Base-by-base conservation (phyloP, 2,113 vertebrate genomes). In the Salvelinus namaycush region DNA sequence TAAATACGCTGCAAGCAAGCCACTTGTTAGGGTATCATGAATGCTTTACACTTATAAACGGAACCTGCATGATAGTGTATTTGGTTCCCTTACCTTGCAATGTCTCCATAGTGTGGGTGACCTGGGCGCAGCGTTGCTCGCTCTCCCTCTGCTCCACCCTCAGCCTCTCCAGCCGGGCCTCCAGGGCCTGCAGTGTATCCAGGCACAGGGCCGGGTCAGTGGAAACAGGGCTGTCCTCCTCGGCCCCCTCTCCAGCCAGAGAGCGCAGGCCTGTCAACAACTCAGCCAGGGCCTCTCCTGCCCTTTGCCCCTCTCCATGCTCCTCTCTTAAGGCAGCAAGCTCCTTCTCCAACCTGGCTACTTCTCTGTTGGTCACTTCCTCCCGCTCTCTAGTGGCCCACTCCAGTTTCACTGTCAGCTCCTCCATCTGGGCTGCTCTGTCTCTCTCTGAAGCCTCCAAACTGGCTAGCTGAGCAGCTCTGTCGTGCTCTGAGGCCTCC, bases 41-140 rank as follows among this genome's bases (percentile, higher is more conserved):
- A 76, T 24, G 70, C 71, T 29, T 39, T 16, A 1, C 51, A 4
- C 2, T 39, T 44, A 12, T 2, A 44, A 44, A 11, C 9, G 9
- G 9, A 44, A 44, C 39, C 11, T 44, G 39, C 9, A 11, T 44
- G 39, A 44, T 44, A 44, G 39, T 44, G 39, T 14, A 13, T 22
- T 72, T 4, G 31, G 64, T 26, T 60, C 24, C 83, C 90, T 90
- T 77, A 98, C 97, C 95, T 88, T 92, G 89, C 5, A 95, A 85
- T 4, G 84, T 77, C 1, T 90, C 85, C 77, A 89, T 73, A 27
- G 72, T 81, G 51, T 72, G 59, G 24, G 74, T 79, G 79, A 92
- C 79, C 71, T 92, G 76, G 2, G 72, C 57, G 66, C 85, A 83
- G 5, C 34, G 79, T 9, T 79, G 70, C 76, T 92, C 89, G 6